Evolutionary conservation across 2,113 vertebrate species (phyloP).

Genomic region (Anseranas semipalmata): DNA sequence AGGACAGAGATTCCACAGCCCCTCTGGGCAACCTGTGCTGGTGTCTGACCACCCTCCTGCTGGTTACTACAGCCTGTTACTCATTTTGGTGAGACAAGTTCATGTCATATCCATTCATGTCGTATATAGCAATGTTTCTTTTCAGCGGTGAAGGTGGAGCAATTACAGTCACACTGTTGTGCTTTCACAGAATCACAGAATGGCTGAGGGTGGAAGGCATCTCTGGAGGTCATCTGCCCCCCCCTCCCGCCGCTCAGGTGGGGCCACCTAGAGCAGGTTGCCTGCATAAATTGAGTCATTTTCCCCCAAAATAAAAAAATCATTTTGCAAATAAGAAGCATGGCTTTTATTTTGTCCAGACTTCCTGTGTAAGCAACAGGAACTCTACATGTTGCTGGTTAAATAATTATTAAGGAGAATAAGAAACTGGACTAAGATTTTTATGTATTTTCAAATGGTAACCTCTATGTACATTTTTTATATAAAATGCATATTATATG

Average conservation of each 20-base stretch:
- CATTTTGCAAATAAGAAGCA: background rate
- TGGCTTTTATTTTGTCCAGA: background rate
- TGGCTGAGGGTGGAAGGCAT: background rate
- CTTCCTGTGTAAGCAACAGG: background rate
- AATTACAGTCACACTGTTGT: background rate
- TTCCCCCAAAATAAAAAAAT: background rate
- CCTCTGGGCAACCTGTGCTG: background rate
- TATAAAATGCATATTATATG: background rate
- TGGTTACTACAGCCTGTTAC: background rate
- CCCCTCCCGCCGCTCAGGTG: background rate
- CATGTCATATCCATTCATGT: background rate
- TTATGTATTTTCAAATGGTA: background rate
- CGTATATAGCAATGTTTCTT: rapidly evolving
- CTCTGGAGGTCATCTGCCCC: background rate
- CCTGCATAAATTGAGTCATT: background rate
- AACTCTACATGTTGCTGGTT: background rate
- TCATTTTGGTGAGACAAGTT: background rate
- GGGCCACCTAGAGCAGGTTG: background rate
- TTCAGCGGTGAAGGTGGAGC: background rate
- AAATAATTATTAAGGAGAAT: background rate
- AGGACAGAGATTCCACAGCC: background rate
- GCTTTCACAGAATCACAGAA: background rate
- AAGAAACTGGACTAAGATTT: background rate
- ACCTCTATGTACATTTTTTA: background rate
- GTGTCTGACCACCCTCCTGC: background rate